phyloP scores from a whole-genome alignment of 92 coral and sea anemone genomes.

The Pocillopora grandis region DNA sequence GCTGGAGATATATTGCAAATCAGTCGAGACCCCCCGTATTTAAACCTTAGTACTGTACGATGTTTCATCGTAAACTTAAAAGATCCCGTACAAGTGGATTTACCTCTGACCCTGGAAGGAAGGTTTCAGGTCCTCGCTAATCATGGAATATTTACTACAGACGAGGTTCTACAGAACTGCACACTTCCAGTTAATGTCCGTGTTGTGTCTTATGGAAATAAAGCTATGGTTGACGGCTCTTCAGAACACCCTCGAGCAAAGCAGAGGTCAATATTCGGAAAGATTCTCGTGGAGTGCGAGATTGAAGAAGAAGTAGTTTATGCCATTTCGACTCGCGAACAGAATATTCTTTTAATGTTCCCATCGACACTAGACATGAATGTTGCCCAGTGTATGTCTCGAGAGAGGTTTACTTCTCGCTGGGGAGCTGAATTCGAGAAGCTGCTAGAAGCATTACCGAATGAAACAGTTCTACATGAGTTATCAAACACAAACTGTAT shows the following conservation, averaged over 20 bases:
- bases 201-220: conserved; percentile 1
- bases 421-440: not conserved
- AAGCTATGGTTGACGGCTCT: not conserved
- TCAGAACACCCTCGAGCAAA: not conserved
- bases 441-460: not conserved
- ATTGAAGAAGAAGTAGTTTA: conserved; percentile 58
- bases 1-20: conserved; percentile 51
- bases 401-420: not conserved
- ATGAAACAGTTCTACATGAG: not conserved
- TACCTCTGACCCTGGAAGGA: conserved; percentile 46
- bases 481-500: not conserved
- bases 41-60: conserved; percentile 13
- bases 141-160: conserved; percentile 39
- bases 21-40: conserved; percentile 29
- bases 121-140: conserved; percentile 52
- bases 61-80: conserved; percentile 32
- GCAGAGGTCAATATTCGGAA: conserved; percentile 32
- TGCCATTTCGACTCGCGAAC: conserved; percentile 23
- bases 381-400: conserved; percentile 13
- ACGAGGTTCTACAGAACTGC: conserved; percentile 39
- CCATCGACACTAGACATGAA: not conserved
- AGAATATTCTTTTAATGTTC: conserved; percentile 4
- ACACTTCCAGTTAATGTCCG: conserved; percentile 44
- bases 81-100: conserved; percentile 24
- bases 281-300: conserved; percentile 48